Base-by-base conservation (phyloP, 2,113 vertebrate genomes). In the Cinclus mexicanus region DNA sequence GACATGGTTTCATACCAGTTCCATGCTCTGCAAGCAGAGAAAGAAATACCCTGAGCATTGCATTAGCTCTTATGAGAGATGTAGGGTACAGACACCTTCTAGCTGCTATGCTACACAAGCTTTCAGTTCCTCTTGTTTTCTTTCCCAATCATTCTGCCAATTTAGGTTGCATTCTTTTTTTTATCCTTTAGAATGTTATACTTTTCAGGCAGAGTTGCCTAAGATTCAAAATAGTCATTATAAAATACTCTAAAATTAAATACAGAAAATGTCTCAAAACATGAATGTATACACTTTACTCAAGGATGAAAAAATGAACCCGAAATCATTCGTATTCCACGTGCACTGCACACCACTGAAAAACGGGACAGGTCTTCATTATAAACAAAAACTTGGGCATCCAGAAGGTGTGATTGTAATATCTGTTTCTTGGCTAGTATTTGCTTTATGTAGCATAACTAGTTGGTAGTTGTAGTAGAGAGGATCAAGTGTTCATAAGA, bases 391-490 rank as follows among this genome's bases (percentile, higher is more conserved):
- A 67, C 47, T 31, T 13, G 47, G 47, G 39, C 50, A 64, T 60
- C 14, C 72, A 49, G 52, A 78, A 86, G 52, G 22, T 20, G 63
- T 23, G 12, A 74, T 70, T 95, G 87, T 83, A 78, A 33, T 29
- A 75, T 60, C 17, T 59, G 4, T 60, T 94, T 92, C 83, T 81
- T 90, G 28, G 20, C 44, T 46, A 78, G 33, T 50, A 39, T 84
- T 84, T 93, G 64, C 68, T 93, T 89, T 93, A 78, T 67, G 59
- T 67, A 93, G 47, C 76, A 61, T 67, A 85, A 87, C 18, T 44
- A 44, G 19, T 37, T 67, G 64, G 49, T 69, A 65, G 61, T 12
- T 60, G 60, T 67, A 68, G 47, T 67, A 37, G 44, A 77, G 31
- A 93, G 22, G n/a, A 83, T 87, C 90, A 63, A 90, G 24, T 39